Conservation (phyloP, 2,113 vertebrate species). For the Psophia crepitans region DNA sequence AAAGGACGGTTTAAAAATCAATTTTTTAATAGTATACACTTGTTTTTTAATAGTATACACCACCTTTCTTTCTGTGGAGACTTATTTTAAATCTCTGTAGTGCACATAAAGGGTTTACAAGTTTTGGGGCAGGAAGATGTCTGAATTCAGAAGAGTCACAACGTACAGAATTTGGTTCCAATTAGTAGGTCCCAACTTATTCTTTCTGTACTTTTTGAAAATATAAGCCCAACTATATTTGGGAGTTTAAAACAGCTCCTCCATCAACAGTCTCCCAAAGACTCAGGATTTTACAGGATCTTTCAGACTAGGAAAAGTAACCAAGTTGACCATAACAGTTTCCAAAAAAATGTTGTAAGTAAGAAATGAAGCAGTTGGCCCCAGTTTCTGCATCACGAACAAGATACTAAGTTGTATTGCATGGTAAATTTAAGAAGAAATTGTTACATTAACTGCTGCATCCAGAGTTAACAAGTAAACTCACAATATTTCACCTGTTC, state of each 20-base stretch:
- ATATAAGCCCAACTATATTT: neutral
- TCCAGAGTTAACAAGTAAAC: neutral
- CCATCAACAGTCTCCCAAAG: neutral
- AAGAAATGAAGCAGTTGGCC: neutral
- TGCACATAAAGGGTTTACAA: neutral
- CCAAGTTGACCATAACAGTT: neutral
- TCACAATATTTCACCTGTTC: neutral
- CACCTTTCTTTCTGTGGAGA: neutral
- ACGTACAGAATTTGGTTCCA: neutral
- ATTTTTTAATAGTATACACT: neutral
- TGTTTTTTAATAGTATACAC: neutral
- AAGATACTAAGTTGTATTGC: neutral
- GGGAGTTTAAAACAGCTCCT: neutral
- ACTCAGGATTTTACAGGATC: neutral
- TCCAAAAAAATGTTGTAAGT: neutral
- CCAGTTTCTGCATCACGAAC: neutral
- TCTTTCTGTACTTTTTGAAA: neutral
- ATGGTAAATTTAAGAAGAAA: neutral
- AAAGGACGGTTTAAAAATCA: neutral
- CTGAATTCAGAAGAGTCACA: neutral
- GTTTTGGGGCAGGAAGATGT: neutral
- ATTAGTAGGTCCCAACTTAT: neutral
- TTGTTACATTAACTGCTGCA: neutral
- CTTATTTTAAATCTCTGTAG: neutral
- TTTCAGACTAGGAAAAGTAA: neutral